Evolutionary conservation across 2,888 invertebrate species (phyloP).

Genomic region (Neocrepidodera transversa): DNA sequence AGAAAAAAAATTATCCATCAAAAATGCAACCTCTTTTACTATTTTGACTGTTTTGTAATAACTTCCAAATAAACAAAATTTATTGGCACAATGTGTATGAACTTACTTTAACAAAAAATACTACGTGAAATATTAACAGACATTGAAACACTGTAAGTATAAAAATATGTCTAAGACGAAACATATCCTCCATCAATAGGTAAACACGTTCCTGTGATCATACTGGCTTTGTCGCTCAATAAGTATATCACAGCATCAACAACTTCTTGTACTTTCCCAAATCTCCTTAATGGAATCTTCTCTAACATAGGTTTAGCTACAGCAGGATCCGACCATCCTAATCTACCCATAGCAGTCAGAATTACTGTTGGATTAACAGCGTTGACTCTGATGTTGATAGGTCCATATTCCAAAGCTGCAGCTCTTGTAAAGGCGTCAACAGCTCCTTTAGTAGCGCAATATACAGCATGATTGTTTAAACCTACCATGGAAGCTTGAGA

Average conservation of each 20-base stretch:
- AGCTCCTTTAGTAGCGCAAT: constrained; percentile 88
- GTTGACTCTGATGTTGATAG: constrained; percentile 84
- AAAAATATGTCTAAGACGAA: no score
- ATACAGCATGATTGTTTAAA: constrained; percentile 77
- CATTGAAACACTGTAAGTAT: no score
- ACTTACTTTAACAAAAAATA: no score
- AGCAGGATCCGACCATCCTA: constrained; percentile 81
- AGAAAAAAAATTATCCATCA: no score
- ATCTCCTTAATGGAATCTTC: constrained; percentile 81
- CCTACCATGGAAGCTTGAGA: constrained; percentile 84
- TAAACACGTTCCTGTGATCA: constrained; percentile 79
- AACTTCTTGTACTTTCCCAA: constrained; percentile 82
- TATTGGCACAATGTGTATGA: no score
- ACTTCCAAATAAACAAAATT: no score
- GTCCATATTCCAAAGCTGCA: constrained; percentile 87
- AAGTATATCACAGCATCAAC: constrained; percentile 79
- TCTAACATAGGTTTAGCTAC: constrained; percentile 75
- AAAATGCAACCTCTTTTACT: no score
- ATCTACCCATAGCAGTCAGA: constrained; percentile 87
- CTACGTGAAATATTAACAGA: no score
- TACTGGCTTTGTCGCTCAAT: constrained; percentile 78
- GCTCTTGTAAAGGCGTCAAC: constrained; percentile 83
- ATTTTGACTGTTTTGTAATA: no score
- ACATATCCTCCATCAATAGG: constrained; percentile 81
- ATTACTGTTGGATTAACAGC: constrained; percentile 94